Evolutionary conservation across 2,113 vertebrate species (phyloP).

Genomic region (Thinocorus orbignyianus): DNA sequence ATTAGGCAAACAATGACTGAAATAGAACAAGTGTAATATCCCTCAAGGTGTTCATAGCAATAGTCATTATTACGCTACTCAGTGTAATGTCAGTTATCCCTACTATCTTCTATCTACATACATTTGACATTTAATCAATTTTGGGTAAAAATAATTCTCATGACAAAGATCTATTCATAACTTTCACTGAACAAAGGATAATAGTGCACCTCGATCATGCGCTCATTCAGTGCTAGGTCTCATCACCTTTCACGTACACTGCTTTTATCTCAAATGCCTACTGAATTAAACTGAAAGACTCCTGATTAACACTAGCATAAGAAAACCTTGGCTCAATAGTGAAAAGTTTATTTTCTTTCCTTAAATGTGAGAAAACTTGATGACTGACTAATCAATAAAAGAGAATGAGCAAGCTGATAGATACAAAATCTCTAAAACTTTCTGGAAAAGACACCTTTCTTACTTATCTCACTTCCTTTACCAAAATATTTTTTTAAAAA

Average conservation of each 20-base stretch:
- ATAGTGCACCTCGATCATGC: neutral
- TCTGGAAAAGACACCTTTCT: neutral
- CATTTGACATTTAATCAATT: neutral
- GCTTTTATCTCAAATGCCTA: neutral
- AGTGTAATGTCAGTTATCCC: neutral
- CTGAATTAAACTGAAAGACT: neutral
- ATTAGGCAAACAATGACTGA: neutral
- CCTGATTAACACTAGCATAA: neutral
- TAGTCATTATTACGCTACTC: neutral
- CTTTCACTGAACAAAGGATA: neutral
- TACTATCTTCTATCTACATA: neutral
- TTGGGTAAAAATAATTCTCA: neutral
- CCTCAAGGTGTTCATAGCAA: neutral
- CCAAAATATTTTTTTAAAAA: neutral
- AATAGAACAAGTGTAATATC: neutral
- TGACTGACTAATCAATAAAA: neutral
- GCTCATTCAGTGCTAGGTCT: neutral
- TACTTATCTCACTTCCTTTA: neutral
- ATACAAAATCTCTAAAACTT: neutral
- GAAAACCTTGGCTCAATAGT: neutral
- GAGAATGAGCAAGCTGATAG: neutral
- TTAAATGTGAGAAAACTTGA: neutral
- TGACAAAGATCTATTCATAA: neutral
- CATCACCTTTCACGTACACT: neutral
- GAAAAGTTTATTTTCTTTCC: neutral